Base-by-base conservation (phyloP, 2,113 vertebrate species). In the Spea bombifrons region DNA sequence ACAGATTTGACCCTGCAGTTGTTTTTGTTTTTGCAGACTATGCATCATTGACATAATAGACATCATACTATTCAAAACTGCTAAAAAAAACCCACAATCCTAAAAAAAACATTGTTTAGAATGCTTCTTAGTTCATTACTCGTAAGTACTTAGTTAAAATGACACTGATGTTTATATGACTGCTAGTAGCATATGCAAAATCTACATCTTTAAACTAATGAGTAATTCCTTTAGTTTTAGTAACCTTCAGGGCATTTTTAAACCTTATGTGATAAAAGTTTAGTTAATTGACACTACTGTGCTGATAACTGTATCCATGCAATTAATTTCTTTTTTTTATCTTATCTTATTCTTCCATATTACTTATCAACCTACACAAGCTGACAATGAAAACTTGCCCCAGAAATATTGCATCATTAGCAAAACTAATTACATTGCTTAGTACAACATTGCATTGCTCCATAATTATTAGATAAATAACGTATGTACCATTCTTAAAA, bases 211-310 rank as follows among this genome's bases (percentile, higher is more conserved):
- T 88, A 87, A 90, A 91, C 91, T 93, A 93, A 93, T 92, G 90
- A 92, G 92, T 90, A 92, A 90, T 92, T 92, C 93, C 90, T 92
- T 90, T 93, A 88, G 90, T 91, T 90, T 93, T 93, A 89, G 90
- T 93, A 93, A 93, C 92, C 92, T 93, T 93, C 91, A 91, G 91
- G 91, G 88, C 90, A 89, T 90, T 90, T 89, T 87, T 92, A 89
- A 91, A 92, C 30, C 30, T 30, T 30, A 30, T 30, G 90, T 90
- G 90, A 93, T 93, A 92, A 93, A 92, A 90, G 87, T 90, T 90
- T 93, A 90, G 91, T 90, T 90, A 91, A 92, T 90, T 87, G 89
- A 89, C 87, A 59, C 10, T 59, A 59, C 10, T 12, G 55, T 13
- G 92, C 91, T 93, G 91, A 92, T 93, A 93, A 92, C 55, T 13